These are phyloP conservation scores for Orientallactaga sibirica DNA, from an alignment of 2,797 vertebrate species.

Conservation along the genomic window DNA sequence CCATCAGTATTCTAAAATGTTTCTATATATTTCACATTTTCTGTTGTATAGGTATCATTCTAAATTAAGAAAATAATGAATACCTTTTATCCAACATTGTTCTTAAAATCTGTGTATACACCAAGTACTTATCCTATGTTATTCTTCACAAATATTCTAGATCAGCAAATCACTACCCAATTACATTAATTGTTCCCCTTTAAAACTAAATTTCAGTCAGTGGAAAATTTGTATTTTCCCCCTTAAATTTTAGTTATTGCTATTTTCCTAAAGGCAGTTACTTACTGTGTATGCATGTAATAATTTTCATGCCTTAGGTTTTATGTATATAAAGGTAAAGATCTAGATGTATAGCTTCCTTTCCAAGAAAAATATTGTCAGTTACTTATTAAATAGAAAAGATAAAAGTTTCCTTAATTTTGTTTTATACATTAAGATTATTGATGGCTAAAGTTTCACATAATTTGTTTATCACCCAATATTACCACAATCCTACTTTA, in stretches of 20 bases:
- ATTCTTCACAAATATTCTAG: constrained; percentile 44
- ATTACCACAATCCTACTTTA: neutral
- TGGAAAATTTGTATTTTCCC: constrained; percentile 15
- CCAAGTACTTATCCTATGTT: neutral
- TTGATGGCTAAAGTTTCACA: constrained; percentile 29
- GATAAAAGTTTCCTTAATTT: constrained; percentile 10
- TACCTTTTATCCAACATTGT: constrained; percentile 27
- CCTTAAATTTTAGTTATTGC: neutral
- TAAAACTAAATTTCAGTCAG: constrained; percentile 29
- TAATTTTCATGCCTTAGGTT: constrained; percentile 8
- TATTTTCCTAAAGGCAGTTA: constrained; percentile 32
- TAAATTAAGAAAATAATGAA: constrained; percentile 36
- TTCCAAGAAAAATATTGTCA: neutral
- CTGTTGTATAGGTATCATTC: neutral
- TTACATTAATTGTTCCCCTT: neutral
- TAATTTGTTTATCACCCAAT: constrained; percentile 36
- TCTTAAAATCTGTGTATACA: neutral
- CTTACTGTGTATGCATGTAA: neutral
- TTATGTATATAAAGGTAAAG: neutral
- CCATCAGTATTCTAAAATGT: neutral
- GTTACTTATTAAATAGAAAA: constrained; percentile 41
- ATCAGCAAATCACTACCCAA: constrained; percentile 7
- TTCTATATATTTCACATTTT: constrained; percentile 52
- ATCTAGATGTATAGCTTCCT: constrained; percentile 7
- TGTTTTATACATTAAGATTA: constrained; percentile 31